Conservation (phyloP, 2,113 vertebrate species). For the Chionomys nivalis region DNA sequence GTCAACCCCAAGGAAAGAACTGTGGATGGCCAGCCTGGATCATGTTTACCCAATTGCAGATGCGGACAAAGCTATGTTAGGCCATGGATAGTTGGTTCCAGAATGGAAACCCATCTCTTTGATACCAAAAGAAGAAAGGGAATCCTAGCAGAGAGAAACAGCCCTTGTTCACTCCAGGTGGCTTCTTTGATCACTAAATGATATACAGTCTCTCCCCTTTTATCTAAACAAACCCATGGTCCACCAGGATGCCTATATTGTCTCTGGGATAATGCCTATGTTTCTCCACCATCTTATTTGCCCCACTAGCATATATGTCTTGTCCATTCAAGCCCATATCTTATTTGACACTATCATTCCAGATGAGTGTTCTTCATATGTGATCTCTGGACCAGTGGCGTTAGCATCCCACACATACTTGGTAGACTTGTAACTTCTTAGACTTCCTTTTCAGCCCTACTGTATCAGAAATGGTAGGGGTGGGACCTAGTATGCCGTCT, state of each 20-base stretch:
- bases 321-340: neutral
- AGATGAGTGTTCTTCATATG: neutral
- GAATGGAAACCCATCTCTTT: neutral
- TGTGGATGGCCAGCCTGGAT: neutral
- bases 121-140: neutral
- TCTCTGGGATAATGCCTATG: neutral
- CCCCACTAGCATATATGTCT: neutral
- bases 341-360: neutral
- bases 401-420: neutral
- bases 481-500: neutral
- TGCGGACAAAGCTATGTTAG: neutral
- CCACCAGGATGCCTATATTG: neutral
- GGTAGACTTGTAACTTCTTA: neutral
- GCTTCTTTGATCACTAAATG: conserved; percentile 24
- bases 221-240: neutral
- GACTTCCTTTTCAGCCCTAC: neutral
- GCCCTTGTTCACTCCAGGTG: neutral
- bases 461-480: neutral
- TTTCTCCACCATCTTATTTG: neutral
- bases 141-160: neutral
- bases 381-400: neutral
- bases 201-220: neutral
- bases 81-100: neutral
- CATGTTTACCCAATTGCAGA: neutral
- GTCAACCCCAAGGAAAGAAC: neutral